These are phyloP conservation scores for Cassiopea andromeda DNA, from an alignment of 30 jellyfish, hydroid and myxozoan genomes.

Conservation along the genomic window DNA sequence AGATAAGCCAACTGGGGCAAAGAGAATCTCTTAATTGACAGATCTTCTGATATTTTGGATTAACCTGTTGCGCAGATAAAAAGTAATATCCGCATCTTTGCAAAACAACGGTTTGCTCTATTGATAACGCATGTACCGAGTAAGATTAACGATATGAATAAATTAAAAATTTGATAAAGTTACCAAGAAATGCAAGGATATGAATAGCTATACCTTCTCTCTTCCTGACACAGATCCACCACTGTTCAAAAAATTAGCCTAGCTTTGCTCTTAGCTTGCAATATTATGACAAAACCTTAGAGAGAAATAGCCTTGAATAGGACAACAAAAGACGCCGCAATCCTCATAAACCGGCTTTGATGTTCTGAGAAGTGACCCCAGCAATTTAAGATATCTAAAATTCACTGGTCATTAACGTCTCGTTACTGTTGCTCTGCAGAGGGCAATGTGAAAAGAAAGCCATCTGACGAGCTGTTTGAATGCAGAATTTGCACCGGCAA, in stretches of 20 bases:
- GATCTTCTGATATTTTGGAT: too few species aligned
- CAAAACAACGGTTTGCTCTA: too few species aligned
- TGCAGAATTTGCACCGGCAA: constrained; percentile 12
- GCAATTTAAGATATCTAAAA: background rate
- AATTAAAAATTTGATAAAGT: too few species aligned
- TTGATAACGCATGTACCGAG: too few species aligned
- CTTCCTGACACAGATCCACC: too few species aligned
- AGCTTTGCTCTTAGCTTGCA: background rate
- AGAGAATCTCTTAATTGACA: too few species aligned
- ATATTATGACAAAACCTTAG: background rate
- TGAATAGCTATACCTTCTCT: too few species aligned
- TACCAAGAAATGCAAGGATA: too few species aligned
- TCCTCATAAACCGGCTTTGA: background rate
- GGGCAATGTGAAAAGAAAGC: background rate
- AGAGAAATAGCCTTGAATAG: background rate
- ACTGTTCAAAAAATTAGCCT: background rate
- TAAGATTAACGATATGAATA: too few species aligned
- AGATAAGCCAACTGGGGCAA: too few species aligned
- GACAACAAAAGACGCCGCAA: background rate
- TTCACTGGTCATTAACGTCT: background rate
- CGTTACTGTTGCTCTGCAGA: background rate
- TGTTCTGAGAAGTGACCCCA: background rate
- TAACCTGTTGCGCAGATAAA: too few species aligned
- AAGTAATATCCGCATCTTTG: too few species aligned
- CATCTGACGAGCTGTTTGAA: background rate